Percentiles rank a stretch among this genome's conserved stretches.
phyloP scores from a whole-genome alignment of 1,140 invertebrate genomes.

The Drosophila pallidifrons region DNA sequence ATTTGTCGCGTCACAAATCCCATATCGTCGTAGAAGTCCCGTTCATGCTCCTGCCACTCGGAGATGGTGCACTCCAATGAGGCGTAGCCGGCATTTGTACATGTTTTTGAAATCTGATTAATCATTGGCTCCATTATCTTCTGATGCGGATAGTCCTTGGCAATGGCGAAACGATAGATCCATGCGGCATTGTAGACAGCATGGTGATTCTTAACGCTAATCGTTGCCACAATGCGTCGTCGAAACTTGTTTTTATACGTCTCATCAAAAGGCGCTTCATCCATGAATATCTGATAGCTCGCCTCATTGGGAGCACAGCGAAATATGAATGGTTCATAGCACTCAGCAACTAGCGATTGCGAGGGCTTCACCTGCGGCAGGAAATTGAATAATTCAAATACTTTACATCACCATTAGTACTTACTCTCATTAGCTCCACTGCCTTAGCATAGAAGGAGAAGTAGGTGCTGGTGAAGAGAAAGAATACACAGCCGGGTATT shows the following conservation, averaged over 20 bases:
- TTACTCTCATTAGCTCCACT: slow-evolving; percentile 74
- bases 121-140: slow-evolving; percentile 81
- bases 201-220: slow-evolving; percentile 77
- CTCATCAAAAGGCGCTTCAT: slow-evolving; percentile 68
- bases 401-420: neutral
- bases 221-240: slow-evolving; percentile 67
- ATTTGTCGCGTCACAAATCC: slow-evolving; percentile 81
- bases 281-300: slow-evolving; percentile 76
- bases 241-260: slow-evolving; percentile 71
- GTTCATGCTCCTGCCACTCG: slow-evolving; percentile 80
- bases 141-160: slow-evolving; percentile 69
- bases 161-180: slow-evolving; percentile 82
- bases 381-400: neutral
- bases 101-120: slow-evolving; percentile 61
- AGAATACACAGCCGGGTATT: slow-evolving; percentile 76
- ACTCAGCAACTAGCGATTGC: slow-evolving; percentile 78
- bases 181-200: slow-evolving; percentile 79
- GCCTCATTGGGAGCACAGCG: slow-evolving; percentile 72
- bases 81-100: slow-evolving; percentile 60
- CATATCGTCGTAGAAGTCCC: slow-evolving; percentile 74
- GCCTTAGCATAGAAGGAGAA: slow-evolving; percentile 82
- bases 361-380: slow-evolving; percentile 64
- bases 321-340: slow-evolving; percentile 81
- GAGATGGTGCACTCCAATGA: slow-evolving; percentile 77
- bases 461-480: slow-evolving; percentile 74